Percentiles rank a stretch among this genome's conserved stretches.
These are phyloP conservation scores for Drosophila sturtevanti DNA, from an alignment of 1,140 invertebrate genomes.

Conservation along the genomic window DNA sequence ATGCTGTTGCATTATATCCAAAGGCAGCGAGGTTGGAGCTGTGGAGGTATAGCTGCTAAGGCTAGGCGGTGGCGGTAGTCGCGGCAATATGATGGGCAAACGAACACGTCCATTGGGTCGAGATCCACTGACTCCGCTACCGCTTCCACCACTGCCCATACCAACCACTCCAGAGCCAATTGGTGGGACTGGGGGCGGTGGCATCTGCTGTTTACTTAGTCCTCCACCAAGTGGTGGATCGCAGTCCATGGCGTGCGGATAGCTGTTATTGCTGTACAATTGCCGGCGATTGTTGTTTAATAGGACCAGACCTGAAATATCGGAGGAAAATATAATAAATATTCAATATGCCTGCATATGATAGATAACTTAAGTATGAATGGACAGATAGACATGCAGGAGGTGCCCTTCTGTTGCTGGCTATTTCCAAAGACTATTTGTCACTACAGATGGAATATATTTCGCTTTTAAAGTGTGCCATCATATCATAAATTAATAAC, in stretches of 20 bases:
- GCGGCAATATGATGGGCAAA: conserved; percentile 39
- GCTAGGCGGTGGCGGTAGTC: conserved; percentile 27
- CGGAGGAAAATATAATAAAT: neutral
- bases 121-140: conserved; percentile 3
- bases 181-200: conserved; percentile 50
- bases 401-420: too few species aligned
- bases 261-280: conserved; percentile 53
- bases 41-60: conserved; percentile 12
- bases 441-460: too few species aligned
- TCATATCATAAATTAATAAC: too few species aligned
- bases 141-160: neutral
- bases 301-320: conserved; percentile 2
- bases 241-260: conserved; percentile 82
- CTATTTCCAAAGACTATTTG: neutral
- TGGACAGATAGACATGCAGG: neutral
- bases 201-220: conserved; percentile 30
- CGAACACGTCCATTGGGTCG: conserved; percentile 55
- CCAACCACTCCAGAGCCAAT: conserved; percentile 1
- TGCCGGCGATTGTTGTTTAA: conserved; percentile 32
- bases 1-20: conserved; percentile 16
- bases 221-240: conserved; percentile 63
- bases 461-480: too few species aligned
- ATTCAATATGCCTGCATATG: neutral
- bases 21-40: conserved; percentile 55
- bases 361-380: neutral